Conservation (phyloP, 2,888 invertebrate genomes). For the Neoascia interrupta region DNA sequence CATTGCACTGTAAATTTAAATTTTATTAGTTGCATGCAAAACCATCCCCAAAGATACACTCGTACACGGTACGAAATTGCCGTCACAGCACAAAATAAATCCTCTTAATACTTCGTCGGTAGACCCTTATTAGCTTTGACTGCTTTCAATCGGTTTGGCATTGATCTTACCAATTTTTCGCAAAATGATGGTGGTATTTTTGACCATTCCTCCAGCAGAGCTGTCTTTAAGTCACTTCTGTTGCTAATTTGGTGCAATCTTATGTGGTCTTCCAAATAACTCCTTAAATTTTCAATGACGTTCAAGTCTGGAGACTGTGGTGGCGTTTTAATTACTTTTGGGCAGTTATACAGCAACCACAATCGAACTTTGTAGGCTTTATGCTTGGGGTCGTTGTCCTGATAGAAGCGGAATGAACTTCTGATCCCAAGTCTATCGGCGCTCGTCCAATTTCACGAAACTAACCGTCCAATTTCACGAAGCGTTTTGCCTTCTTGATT, state of each 20-base stretch:
- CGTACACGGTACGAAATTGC: too few species aligned
- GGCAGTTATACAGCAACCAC: conserved; percentile 20
- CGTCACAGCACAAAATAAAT: too few species aligned
- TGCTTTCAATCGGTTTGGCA: background rate
- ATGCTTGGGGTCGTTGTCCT: conserved; percentile 28
- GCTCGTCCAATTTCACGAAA: too few species aligned
- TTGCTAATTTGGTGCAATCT: background rate
- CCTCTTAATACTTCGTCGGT: background rate
- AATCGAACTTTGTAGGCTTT: background rate
- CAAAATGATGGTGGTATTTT: background rate
- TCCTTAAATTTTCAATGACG: background rate
- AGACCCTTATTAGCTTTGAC: background rate
- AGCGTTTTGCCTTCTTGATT: conserved; percentile 44
- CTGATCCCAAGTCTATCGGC: background rate
- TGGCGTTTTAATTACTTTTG: background rate
- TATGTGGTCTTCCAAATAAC: background rate
- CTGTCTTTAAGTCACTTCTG: background rate
- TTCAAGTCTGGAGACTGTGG: conserved; percentile 4
- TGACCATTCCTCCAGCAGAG: background rate
- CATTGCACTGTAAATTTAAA: too few species aligned
- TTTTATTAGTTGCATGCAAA: too few species aligned
- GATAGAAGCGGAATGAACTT: conserved; percentile 3
- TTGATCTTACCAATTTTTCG: background rate
- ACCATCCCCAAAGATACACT: too few species aligned
- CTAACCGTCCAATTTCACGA: too few species aligned